Base-by-base conservation (phyloP, 2,797 vertebrate genomes). In the Trichosurus vulpecula region DNA sequence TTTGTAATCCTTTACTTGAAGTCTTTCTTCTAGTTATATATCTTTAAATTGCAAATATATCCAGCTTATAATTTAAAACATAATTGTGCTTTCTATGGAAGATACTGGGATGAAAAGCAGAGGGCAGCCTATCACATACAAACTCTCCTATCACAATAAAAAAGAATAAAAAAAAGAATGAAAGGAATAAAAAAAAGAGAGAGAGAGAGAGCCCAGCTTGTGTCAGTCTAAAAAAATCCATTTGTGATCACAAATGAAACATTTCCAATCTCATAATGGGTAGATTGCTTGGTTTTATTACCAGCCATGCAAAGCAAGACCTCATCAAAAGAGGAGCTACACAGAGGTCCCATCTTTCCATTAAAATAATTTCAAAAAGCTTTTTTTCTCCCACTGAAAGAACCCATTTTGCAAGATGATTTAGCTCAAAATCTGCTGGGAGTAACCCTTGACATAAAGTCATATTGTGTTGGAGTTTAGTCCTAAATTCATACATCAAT, bases 401-500 rank as follows among this genome's bases (percentile, higher is more conserved):
- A 99, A 99, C 99, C 99, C 99, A 99, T 99, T 99, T 99, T 99
- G 98, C 98, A 98, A 99, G 99, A 99, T 99, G 99, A 99, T 99
- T 99, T 99, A 99, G 98, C 99, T 99, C 98, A 98, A 99, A 99
- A 99, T 99, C 99, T 99, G 98, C 98, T 98, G 99, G 99, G 99
- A 99, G 99, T 99, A 99, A 99, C 99, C 99, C 99, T 99, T 99
- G 99, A 99, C 99, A 99, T 99, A 99, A 99, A 99, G 99, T 99
- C 99, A 99, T 99, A 99, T 99, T 99, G 99, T 99, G 99, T 99
- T 99, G 99, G 99, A 99, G 99, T 99, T 99, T 99, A 99, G 99
- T 99, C 99, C 99, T 99, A 99, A 99, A 99, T 99, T 99, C 99
- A 99, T 99, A 99, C 99, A 99, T 99, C 99, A 99, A 99, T 99